Base-by-base conservation (phyloP, 2,113 vertebrate genomes). In the Tonatia bakeri region DNA sequence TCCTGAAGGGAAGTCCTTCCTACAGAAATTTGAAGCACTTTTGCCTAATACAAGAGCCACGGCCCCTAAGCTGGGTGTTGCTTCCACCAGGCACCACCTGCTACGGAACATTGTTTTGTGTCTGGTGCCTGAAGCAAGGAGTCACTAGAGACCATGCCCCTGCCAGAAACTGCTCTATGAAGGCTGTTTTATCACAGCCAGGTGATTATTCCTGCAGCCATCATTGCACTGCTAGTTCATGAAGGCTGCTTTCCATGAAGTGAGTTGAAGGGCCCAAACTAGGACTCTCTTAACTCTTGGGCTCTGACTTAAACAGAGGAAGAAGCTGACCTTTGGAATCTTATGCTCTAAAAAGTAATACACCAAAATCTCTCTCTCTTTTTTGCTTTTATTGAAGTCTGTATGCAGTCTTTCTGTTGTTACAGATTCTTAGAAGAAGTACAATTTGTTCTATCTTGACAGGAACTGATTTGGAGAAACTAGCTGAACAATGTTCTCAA, bases 381-480 rank as follows among this genome's bases (percentile, higher is more conserved):
- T 54, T 91, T 87, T 65, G 28, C 47, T 87, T 87, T 91, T 87
- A 70, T 75, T 83, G 43, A 87, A 38, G 20, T 19, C 4, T 61
- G 9, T 70, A 67, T 5, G 8, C 61, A 20, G 9, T 43, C 11
- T 92, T 75, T 94, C 76, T 94, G 40, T 64, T 81, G 16, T 90
- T 90, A 80, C 13, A 70, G 45, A 28, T 84, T 88, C 61, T 95
- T 95, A 72, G 15, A 33, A 28, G 59, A 61, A 6, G 61, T 31
- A 14, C 28, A 64, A 64, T 64, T 64, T 64, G 28, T 28, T 64
- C 61, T 64, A 64, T 64, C 61, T 64, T 64, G 61, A 72, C 33
- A 67, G 45, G 22, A 87, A 72, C 69, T 97, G 28, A 38, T 87
- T 87, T 87, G 69, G 52, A 82, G 56, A 93, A 82, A 94, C 9